These are phyloP conservation scores for Cosmorhoe ocellata DNA, from an alignment of 2,888 invertebrate genomes.

Conservation along the genomic window DNA sequence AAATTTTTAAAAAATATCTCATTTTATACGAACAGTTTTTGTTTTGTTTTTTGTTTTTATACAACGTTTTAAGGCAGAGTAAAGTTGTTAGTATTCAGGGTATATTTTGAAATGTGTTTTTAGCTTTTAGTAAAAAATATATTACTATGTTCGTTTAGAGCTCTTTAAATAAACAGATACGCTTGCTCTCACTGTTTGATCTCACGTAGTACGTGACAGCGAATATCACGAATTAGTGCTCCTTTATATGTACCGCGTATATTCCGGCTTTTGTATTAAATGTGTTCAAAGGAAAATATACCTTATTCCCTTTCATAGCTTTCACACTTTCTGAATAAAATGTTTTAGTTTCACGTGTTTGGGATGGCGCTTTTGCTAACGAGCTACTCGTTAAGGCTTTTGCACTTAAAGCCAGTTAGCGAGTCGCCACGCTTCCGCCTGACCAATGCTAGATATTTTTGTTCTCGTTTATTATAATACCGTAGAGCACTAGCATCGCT, in stretches of 20 bases:
- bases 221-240: conserved; percentile 18
- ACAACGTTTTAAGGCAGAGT: too few relatives aligned
- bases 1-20: too few relatives aligned
- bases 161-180: conserved; percentile 24
- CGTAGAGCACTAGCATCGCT: too few relatives aligned
- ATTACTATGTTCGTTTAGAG: conserved; percentile 9
- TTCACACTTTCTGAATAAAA: conserved; percentile 23
- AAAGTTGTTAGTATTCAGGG: too few relatives aligned
- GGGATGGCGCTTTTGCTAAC: conserved; percentile 26
- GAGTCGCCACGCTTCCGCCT: conserved; percentile 14
- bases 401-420: conserved; percentile 27
- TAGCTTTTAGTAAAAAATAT: too few relatives aligned
- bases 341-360: conserved; percentile 26
- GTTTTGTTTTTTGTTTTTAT: too few relatives aligned
- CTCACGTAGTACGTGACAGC: conserved; percentile 16
- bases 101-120: too few relatives aligned
- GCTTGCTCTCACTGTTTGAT: conserved; percentile 15
- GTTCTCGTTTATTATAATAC: neutral
- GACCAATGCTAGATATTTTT: conserved; percentile 19
- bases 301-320: conserved; percentile 17
- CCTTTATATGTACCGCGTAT: conserved; percentile 25
- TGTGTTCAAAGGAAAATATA: conserved; percentile 18
- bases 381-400: conserved; percentile 28
- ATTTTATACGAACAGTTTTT: too few relatives aligned
- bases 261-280: conserved; percentile 19